Base-by-base conservation (phyloP, 2,113 vertebrate species). In the Corapipo altera region DNA sequence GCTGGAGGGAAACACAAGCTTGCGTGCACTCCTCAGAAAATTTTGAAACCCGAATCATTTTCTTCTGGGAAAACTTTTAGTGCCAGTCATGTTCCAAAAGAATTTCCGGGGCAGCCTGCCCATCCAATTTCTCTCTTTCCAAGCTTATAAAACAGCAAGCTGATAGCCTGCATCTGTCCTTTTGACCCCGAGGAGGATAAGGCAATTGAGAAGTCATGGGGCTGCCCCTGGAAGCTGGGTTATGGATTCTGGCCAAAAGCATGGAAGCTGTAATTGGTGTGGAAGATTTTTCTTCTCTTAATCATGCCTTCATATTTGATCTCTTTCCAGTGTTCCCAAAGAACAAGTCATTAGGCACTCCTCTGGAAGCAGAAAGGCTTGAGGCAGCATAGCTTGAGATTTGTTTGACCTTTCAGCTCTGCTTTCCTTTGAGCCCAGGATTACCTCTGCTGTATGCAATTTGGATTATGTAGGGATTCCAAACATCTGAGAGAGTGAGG, bases 291-390 rank as follows among this genome's bases (percentile, higher is more conserved):
- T 95, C 79, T 86, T 61, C 69, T 80, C 59, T 78, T 93, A 93
- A 72, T 95, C 65, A 39, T 6, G 22, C 30, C 33, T 93, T 94
- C 39, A 30, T 81, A 69, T 74, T 85, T 91, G 87, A 91, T 70
- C 32, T 67, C 51, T 85, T 93, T 96, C 78, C 74, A 83, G 81
- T 93, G 51, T 92, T 93, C 85, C 81, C 43, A 85, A 95, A 91
- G 84, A 95, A 48, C 27, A 91, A 79, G 78, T 89, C 74, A 62
- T 95, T 88, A 96, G 54, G 74, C 33, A 55, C 87, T 88, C 71
- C 78, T 83, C 76, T 91, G 91, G 69, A 92, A 87, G 62, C 82
- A 82, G 62, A 95, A 87, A 91, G 58, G 41, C 70, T 67, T 35
- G 41, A 92, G 65, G 35, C 69, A 81, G 54, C 37, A 32, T 37